Evolutionary conservation across 2,113 vertebrate genomes (phyloP), one percentile per base, ranked within the genome.

Genomic region (Alethe castanea): DNA sequence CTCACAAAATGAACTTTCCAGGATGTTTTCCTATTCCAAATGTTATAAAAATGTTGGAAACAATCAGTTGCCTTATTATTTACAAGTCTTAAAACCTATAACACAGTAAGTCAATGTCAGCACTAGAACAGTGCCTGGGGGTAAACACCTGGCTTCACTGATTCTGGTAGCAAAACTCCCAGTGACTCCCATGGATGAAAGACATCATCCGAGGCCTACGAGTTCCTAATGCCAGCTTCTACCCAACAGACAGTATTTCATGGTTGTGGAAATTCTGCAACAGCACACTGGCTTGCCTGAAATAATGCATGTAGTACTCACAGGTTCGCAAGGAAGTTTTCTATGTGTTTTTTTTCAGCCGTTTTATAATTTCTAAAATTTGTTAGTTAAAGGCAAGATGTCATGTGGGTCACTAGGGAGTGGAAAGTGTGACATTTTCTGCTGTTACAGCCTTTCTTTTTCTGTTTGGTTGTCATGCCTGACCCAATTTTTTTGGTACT

Each of bases 111-210:
- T 80, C 87, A 82, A 61, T 83, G 87, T 92, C 86, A 95, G 84
- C 91, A 72, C 45, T 40, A 76, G 61, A 80, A 71, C 5, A 50
- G 50, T 28, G 79, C 91, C 84, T 91, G 66, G 16, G 79, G 93
- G 44, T 73, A 66, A 95, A 95, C 92, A 96, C 90, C 85, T 96
- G 94, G 90, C 74, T 94, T 19, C 22, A 31, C 44, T 57, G 48
- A 56, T 22, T 48, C 54, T 65, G 56, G 56, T 20, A 70, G 87
- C 50, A 93, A 56, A 94, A 82, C 13, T 70, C 47, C 29, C 59
- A 62, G 48, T 29, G 85, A 90, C 42, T 83, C 42, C 64, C 67
- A 71, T 36, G 47, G 54, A 57, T 88, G 42, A 19, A 77, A 36
- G 54, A 95, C 16, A 29, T 73, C 81, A 90, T 69, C 48, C 31